Base-by-base conservation (phyloP, 2,797 vertebrate genomes). In the Poecile montanus region DNA sequence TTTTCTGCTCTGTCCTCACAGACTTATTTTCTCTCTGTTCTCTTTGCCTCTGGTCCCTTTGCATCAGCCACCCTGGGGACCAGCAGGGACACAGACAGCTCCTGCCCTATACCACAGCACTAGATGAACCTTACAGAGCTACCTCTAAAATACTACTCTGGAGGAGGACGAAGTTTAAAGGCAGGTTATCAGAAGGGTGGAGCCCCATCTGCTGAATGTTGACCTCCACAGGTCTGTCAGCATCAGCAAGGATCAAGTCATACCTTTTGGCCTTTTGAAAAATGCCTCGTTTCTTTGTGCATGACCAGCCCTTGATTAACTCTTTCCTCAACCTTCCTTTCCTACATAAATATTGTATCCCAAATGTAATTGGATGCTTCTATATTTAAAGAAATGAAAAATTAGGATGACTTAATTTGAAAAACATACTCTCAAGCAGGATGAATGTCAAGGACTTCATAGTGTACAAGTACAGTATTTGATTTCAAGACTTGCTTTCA, bases 41-140 rank as follows among this genome's bases (percentile, higher is more conserved):
- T 40, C 16, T 32, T 16, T 61, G 51, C 19, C 77, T 76, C 44
- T 44, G 36, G 36, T 48, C 11, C 30, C 18, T 36, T 75, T 0
- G 0, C 58, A 68, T 9, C 38, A 81, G 80, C 30, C 47, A 57
- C 19, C 58, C 21, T 1, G 1, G 18, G 26, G 23, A 87, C 15
- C n/a, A 42, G 34, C 26, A 63, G 45, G 36, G 45, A 58, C 2
- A 38, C 0, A 0, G 18, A 17, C 19, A 48, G 29, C 54, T 85
- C 53, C 44, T 32, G 7, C 45, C 75, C 30, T 58, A 6, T 17
- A 61, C 13, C 7, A 2, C 50, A 50, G 65, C 30, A 26, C n/a
- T 32, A 3, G 1, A 75, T 3, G 30, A 79, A 58, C 36, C 15
- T 18, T n/a, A 53, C 0, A 45, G 27, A 91, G 15, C 15, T 48